Base-by-base conservation (phyloP, 2,888 invertebrate species). In the Tenthredo scrophulariae region DNA sequence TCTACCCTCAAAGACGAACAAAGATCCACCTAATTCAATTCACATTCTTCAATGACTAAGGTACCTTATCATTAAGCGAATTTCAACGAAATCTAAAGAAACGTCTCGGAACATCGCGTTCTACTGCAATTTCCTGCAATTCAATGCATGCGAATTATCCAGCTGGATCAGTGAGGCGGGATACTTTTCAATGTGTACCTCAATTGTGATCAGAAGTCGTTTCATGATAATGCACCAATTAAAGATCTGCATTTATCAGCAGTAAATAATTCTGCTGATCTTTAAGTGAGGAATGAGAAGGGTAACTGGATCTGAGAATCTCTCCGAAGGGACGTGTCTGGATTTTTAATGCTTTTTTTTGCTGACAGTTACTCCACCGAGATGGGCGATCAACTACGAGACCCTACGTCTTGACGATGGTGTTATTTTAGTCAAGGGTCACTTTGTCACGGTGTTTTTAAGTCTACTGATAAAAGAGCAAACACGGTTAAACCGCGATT, bases 361-460 rank as follows among this genome's bases (percentile, higher is more conserved):
- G 77, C 77, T 77, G 77, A 77, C 77, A 3, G 9, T 77, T 33
- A 33, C 50, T 29, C 54, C 46, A 2, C 26, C 22, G 26, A 50
- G 40, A 80, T 80, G 80, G 62, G 15, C 50, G 77, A 43, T 74
- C 74, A 54, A 50, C 77, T 6, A 40, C 22, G 29, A 22, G 46
- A 54, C 46, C 46, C 75, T 26, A 46, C n/a, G n/a, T 75, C 40
- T 29, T 15, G 9, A 40, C n/a, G 9, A 62, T 50, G 40, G 62
- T 40, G 22, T 80, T 58, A 50, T 80, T 62, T 62, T 26, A 37
- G 58, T 80, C 40, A 37, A 80, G 80, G 80, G 58, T 80, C 62
- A 80, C 37, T 80, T 80, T 80, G 40, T 77, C 54, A 50, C 33
- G 40, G 29, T 50, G n/a, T 43, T n/a, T 74, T 74, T 43, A 22